Percentiles rank a stretch among this genome's conserved stretches.
Evolutionary conservation across 2,888 invertebrate genomes (phyloP).

Genomic region (Phalera bucephala): DNA sequence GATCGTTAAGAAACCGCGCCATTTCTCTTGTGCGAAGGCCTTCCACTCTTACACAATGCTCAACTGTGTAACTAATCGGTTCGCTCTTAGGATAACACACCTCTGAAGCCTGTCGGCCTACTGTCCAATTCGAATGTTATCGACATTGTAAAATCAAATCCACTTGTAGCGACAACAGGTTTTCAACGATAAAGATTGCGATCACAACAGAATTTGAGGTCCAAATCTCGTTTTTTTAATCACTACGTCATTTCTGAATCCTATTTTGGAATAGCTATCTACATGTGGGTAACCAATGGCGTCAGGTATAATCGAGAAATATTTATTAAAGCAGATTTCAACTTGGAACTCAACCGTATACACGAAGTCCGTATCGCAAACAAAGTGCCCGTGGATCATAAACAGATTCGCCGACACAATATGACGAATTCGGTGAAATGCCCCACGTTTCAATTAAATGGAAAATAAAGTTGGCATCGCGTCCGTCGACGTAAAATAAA

Average conservation of each 20-base stretch:
- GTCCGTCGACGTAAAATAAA: conserved; percentile 59
- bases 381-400: conserved; percentile 46
- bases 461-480: conserved; percentile 67
- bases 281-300: conserved; percentile 15
- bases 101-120: conserved; percentile 29
- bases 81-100: conserved; percentile 39
- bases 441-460: conserved; percentile 68
- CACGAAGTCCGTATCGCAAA: conserved; percentile 38
- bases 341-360: conserved; percentile 18
- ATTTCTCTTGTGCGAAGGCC: conserved; percentile 74
- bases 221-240: conserved; percentile 5
- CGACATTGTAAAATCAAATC: conserved; percentile 13
- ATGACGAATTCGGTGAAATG: conserved; percentile 64
- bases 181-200: conserved; percentile 4
- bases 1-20: conserved; percentile 68
- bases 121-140: conserved; percentile 31
- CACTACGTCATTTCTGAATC: not conserved
- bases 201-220: conserved; percentile 4
- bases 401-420: conserved; percentile 52
- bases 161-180: conserved; percentile 1
- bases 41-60: conserved; percentile 69
- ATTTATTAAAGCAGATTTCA: conserved; percentile 19
- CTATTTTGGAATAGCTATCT: conserved; percentile 9
- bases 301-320: conserved; percentile 19
- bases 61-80: conserved; percentile 25